Evolutionary conservation across 2,797 vertebrate species (phyloP).

Genomic region (Oceanodroma leucorhoa): DNA sequence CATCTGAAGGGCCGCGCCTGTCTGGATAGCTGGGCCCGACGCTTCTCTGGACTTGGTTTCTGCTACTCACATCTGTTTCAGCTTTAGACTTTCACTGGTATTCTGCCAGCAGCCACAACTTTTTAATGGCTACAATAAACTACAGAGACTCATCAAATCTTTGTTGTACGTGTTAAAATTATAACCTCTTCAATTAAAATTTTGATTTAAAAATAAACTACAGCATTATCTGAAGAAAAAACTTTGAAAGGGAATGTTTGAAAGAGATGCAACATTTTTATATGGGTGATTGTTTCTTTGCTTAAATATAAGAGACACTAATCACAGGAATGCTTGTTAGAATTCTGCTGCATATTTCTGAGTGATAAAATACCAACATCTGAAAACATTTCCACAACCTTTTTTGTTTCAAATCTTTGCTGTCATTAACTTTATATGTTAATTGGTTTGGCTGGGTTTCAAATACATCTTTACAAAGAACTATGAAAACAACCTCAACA

Average conservation of each 20-base stretch:
- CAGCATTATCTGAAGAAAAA: slow-evolving; percentile 35
- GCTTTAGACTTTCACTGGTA: slow-evolving; percentile 81
- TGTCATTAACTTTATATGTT: neutral
- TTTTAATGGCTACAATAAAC: slow-evolving; percentile 83
- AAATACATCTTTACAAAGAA: neutral
- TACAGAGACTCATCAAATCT: slow-evolving; percentile 82
- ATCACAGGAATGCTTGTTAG: slow-evolving; percentile 41
- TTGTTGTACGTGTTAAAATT: slow-evolving; percentile 81
- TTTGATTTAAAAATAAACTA: slow-evolving; percentile 68
- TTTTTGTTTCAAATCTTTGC: slow-evolving; percentile 2
- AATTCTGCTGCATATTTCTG: slow-evolving; percentile 63
- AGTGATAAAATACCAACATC: slow-evolving; percentile 63
- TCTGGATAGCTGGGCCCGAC: slow-evolving; percentile 57
- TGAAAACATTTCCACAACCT: slow-evolving; percentile 63
- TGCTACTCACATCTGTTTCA: slow-evolving; percentile 82
- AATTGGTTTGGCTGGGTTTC: neutral
- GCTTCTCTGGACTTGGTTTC: slow-evolving; percentile 71
- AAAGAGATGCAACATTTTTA: neutral
- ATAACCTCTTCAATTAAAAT: slow-evolving; percentile 79
- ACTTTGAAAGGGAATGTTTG: slow-evolving; percentile 6
- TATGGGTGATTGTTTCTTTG: neutral
- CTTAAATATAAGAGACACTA: slow-evolving; percentile 65
- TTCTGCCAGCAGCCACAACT: slow-evolving; percentile 79
- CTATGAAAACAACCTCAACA: neutral
- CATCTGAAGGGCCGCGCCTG: slow-evolving; percentile 61